Percentiles rank a stretch among this genome's conserved stretches.
These are phyloP conservation scores for Cylas formicarius DNA, from an alignment of 1,140 invertebrate genomes.

Conservation along the genomic window DNA sequence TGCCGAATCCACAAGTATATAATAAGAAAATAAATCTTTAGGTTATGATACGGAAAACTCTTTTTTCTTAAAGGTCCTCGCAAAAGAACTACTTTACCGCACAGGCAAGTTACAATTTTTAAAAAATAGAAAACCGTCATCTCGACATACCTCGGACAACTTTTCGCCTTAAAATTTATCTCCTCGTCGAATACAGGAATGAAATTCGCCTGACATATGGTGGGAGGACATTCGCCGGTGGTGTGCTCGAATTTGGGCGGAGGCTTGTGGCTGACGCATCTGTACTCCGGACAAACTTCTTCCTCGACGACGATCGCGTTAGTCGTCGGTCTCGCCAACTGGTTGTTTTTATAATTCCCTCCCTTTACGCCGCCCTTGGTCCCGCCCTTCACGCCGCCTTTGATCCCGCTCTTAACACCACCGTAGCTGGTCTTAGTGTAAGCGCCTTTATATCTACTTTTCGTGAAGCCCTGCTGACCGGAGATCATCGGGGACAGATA, in stretches of 20 bases:
- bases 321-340: conserved; percentile 5
- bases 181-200: conserved; percentile 30
- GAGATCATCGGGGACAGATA: conserved; percentile 35
- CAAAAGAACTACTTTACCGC: conserved; percentile 30
- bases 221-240: conserved; percentile 46
- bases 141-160: conserved; percentile 20
- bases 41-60: no score
- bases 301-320: conserved; percentile 25
- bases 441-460: no score
- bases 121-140: background rate
- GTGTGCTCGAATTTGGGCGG: conserved; percentile 35
- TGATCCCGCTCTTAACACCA: conserved; percentile 28
- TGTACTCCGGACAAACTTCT: conserved; percentile 46
- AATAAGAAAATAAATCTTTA: no score
- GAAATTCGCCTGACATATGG: conserved; percentile 52
- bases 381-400: conserved; percentile 32
- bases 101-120: background rate
- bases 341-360: conserved; percentile 9
- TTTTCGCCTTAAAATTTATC: conserved; percentile 7
- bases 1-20: no score
- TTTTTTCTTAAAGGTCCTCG: no score
- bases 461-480: no score
- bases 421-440: conserved; percentile 16
- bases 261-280: conserved; percentile 44
- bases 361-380: conserved; percentile 30